Base-by-base conservation (phyloP, 2,797 vertebrate genomes). In the Danio kyathit region DNA sequence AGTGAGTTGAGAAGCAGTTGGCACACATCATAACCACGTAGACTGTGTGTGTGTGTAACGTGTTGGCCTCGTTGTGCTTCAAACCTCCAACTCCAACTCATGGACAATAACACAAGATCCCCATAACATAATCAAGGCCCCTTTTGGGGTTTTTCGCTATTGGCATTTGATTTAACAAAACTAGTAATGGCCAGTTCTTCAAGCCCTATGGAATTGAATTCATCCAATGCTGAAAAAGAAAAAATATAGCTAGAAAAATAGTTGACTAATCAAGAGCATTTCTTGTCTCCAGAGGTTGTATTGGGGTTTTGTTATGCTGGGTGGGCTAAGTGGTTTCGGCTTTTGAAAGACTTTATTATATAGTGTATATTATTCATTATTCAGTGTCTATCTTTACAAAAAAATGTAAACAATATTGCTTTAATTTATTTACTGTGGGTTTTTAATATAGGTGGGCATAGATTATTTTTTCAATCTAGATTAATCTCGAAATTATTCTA, bases 121-220 rank as follows among this genome's bases (percentile, higher is more conserved):
- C 80, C 73, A 82, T 56, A 74, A 80, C 21, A 69, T 83, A 89
- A 87, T 85, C 87, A 61, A 85, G 77, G 74, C 79, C 63, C 64
- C 83, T 81, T 60, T 52, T 52, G 64, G 74, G 79, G 78, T 56
- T 76, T 71, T 75, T 83, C 85, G 83, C 65, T 86, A 59, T 64
- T 76, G 48, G 61, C 84, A 84, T 69, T 52, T 52, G 83, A 67
- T 85, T 84, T 81, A 88, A 88, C 81, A 86, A 43, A 76, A 49
- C 82, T 76, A 74, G 72, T 54, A 46, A 49, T 48, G n/a, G 74
- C 79, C 74, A 86, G 38, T 67, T 82, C 46, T 49, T 21, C 0
- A 66, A 66, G 63, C 3, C n/a, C 11, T 21, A 19, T 19, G 6
- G n/a, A 65, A 46, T 46, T 19, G 3, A 66, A 65, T 19, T 13